Evolutionary conservation across 2,888 invertebrate species (phyloP), one percentile per base, ranked within the genome.

Genomic region (Andrena trimmerana): DNA sequence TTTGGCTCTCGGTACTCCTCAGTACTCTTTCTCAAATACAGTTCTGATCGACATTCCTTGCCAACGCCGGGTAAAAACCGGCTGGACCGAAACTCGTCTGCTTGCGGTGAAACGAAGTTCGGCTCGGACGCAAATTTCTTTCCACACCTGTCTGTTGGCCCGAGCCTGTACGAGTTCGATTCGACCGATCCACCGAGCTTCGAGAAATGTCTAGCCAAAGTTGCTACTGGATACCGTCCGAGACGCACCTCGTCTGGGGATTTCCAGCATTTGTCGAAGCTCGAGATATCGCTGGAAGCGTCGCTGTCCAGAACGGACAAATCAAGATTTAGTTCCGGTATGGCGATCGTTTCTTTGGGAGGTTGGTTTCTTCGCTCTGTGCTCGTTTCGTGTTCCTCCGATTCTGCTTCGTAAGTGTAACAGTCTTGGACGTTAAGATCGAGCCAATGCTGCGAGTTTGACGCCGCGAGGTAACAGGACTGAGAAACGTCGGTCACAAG

Each of bases 211-310:
- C 96, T 96, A 0, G 97, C 95, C 78, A 97, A 94, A 57, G 96
- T 96, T 78, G 96, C 96, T 0, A 97, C 97, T 92, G 96, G 96
- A 0, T 97, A 97, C 78, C 95, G 95, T 0, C 96, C 96, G 27
- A 96, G 95, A 76, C 96, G 94, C 70, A 96, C 96, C 88, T 96
- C 96, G 87, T 96, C 96, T 0, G 97, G 96, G 0, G 96, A 96
- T 89, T 96, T 96, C 96, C 96, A 97, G 27, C 96, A 96, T 86
- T 96, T 96, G 27, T 93, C 94, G 16, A 90, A 90, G 29, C 86
- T 87, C 4, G 78, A 70, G 4, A 91, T 88, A n/a, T 92, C 91
- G 68, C 89, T 91, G n/a, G 90, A 90, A 3, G 88, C 86, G 7
- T 92, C 92, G 72, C 93, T 93, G 57, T 91, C 92, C 36, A 94